Percentiles rank a stretch among this genome's conserved stretches.
These are phyloP conservation scores for Drosophila pallidifrons DNA, from an alignment of 1,140 invertebrate species.

Conservation along the genomic window DNA sequence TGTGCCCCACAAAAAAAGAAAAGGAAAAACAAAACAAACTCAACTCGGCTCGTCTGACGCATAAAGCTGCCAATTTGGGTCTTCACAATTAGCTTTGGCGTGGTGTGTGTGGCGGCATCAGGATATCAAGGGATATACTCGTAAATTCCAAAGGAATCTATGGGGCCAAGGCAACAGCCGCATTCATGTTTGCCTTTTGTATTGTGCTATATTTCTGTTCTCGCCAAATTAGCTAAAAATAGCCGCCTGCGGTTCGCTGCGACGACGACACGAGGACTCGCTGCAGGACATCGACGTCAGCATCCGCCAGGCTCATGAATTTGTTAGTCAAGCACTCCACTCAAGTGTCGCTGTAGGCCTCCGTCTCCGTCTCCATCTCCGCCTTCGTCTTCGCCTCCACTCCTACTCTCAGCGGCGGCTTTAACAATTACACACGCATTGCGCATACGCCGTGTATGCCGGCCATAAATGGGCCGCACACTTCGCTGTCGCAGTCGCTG, in stretches of 20 bases:
- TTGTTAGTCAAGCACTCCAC: constrained; percentile 9
- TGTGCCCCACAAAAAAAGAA: constrained; percentile 40
- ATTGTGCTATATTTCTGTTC: constrained; percentile 41
- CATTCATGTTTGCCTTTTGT: constrained; percentile 17
- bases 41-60: not conserved
- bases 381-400: too few relatives aligned
- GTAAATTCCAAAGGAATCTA: constrained; percentile 45
- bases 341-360: constrained; percentile 5
- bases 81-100: constrained; percentile 53
- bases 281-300: constrained; percentile 48
- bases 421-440: constrained; percentile 52
- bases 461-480: constrained; percentile 21
- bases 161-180: constrained; percentile 11
- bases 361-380: not conserved
- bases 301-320: constrained; percentile 33
- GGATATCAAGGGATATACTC: constrained; percentile 43
- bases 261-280: not conserved
- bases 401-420: constrained; percentile 17
- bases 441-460: constrained; percentile 54
- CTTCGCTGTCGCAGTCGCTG: not conserved
- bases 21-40: not conserved
- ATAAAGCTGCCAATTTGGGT: constrained; percentile 45
- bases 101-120: constrained; percentile 21
- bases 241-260: constrained; percentile 42
- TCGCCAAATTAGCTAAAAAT: constrained; percentile 71